A percentile compares a stretch with the other conserved stretches of the same genome.
These are phyloP conservation scores for Acanthopagrus latus DNA, from an alignment of 2,797 vertebrate genomes.

Conservation along the genomic window DNA sequence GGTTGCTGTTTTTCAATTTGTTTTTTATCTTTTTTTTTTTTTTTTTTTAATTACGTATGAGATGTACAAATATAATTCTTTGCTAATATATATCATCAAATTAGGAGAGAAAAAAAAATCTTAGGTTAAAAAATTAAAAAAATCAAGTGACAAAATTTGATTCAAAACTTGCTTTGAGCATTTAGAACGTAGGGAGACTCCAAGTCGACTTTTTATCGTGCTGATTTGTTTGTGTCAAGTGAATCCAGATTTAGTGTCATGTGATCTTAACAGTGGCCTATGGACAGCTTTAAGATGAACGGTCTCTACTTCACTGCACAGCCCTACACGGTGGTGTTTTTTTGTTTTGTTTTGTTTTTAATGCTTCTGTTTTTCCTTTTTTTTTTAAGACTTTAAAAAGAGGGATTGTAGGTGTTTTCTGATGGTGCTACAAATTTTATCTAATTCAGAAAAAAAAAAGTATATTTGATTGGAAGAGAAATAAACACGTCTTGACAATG, in stretches of 20 bases:
- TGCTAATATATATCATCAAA: constrained; percentile 90
- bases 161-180: constrained; percentile 83
- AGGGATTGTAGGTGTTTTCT: constrained; percentile 93
- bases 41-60: constrained; percentile 76
- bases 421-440: constrained; percentile 99
- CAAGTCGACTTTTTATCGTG: constrained; percentile 58
- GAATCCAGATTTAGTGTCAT: constrained; percentile 75
- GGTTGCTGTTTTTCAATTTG: constrained; percentile 81
- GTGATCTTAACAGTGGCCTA: constrained; percentile 76
- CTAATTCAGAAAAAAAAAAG: constrained; percentile 89
- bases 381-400: constrained; percentile 83
- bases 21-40: constrained; percentile 66
- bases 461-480: constrained; percentile 97
- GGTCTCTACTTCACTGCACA: constrained; percentile 88
- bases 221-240: constrained; percentile 75
- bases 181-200: constrained; percentile 74
- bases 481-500: constrained; percentile 95
- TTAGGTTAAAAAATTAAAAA: constrained; percentile 65
- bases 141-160: constrained; percentile 81
- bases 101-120: constrained; percentile 66
- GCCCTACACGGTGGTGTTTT: constrained; percentile 87
- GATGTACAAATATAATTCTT: constrained; percentile 90
- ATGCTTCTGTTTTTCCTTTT: constrained; percentile 79
- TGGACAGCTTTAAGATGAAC: constrained; percentile 83
- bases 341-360: constrained; percentile 28